A percentile compares a stretch with the other conserved stretches of the same genome.
phyloP scores from a whole-genome alignment of 2,113 vertebrate genomes.

The Psammodynastes pulverulentus region DNA sequence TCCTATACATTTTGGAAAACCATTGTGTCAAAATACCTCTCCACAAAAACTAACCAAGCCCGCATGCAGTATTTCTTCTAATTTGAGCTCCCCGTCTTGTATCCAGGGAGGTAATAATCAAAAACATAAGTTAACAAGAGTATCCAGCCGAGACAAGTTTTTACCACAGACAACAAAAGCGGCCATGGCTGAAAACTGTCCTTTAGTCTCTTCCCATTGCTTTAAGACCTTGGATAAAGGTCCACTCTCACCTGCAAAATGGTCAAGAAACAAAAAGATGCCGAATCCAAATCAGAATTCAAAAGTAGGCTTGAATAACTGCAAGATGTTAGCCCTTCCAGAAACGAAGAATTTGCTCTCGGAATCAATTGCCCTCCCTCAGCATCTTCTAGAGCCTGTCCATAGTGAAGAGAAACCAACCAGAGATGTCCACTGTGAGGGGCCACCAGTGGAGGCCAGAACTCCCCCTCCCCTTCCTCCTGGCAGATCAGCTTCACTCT shows the following conservation, averaged over 20 bases:
- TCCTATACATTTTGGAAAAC: slow-evolving; percentile 54
- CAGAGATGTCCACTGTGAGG: slow-evolving; percentile 74
- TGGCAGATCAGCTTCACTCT: slow-evolving; percentile 80
- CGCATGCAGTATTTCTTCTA: slow-evolving; percentile 50
- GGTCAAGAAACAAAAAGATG: slow-evolving; percentile 73
- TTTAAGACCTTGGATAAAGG: slow-evolving; percentile 69
- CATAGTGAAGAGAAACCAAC: slow-evolving; percentile 73
- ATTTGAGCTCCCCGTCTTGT: slow-evolving; percentile 64
- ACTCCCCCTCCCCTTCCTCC: slow-evolving; percentile 79
- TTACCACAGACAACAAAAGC: slow-evolving; percentile 73
- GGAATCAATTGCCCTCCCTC: slow-evolving; percentile 64
- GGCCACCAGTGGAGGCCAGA: slow-evolving; percentile 62
- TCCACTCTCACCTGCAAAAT: slow-evolving; percentile 71
- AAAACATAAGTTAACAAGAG: slow-evolving; percentile 75
- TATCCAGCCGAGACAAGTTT: slow-evolving; percentile 74
- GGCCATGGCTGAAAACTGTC: slow-evolving; percentile 42
- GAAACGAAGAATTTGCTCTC: slow-evolving; percentile 64
- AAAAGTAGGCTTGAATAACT: slow-evolving; percentile 58
- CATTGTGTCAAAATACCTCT: slow-evolving; percentile 58
- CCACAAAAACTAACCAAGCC: slow-evolving; percentile 73
- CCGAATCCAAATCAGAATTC: slow-evolving; percentile 62
- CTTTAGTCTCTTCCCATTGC: slow-evolving; percentile 29
- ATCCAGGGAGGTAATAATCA: slow-evolving; percentile 54
- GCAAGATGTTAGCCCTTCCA: slow-evolving; percentile 53
- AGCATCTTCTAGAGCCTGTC: slow-evolving; percentile 61